A percentile compares a stretch with the other conserved stretches of the same genome.
These are phyloP conservation scores for Alethe castanea DNA, from an alignment of 2,113 vertebrate species.

Conservation along the genomic window DNA sequence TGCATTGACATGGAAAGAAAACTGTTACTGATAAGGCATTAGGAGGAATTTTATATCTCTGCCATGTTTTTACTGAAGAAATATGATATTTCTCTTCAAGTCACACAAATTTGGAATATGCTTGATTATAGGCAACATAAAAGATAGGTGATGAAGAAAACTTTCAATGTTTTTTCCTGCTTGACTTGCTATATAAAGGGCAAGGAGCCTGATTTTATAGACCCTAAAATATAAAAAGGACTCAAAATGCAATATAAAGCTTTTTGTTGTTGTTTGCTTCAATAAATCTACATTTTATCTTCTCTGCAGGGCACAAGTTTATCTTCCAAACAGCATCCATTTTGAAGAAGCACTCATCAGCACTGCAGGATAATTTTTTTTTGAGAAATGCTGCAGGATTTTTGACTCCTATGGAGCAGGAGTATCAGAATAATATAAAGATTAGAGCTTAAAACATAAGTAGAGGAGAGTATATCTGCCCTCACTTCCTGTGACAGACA, in stretches of 20 bases:
- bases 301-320: slow-evolving; percentile 43
- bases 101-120: background rate
- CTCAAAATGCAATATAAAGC: slow-evolving; percentile 35
- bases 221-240: slow-evolving; percentile 15
- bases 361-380: slow-evolving; percentile 4
- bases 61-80: background rate
- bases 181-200: slow-evolving; percentile 10
- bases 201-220: slow-evolving; percentile 22
- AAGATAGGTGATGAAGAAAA: background rate
- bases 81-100: background rate
- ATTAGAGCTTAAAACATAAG: background rate
- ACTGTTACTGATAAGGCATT: background rate
- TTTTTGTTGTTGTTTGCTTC: slow-evolving; percentile 49
- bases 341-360: slow-evolving; percentile 33
- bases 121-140: background rate
- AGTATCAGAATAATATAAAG: slow-evolving; percentile 20
- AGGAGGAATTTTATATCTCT: background rate
- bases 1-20: background rate
- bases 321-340: slow-evolving; percentile 26
- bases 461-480: background rate
- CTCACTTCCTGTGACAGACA: background rate
- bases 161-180: background rate
- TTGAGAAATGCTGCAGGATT: background rate
- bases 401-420: slow-evolving; percentile 10
- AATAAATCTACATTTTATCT: slow-evolving; percentile 59